Evolutionary conservation across 2,888 invertebrate genomes (phyloP).

Genomic region (Euphydryas editha): DNA sequence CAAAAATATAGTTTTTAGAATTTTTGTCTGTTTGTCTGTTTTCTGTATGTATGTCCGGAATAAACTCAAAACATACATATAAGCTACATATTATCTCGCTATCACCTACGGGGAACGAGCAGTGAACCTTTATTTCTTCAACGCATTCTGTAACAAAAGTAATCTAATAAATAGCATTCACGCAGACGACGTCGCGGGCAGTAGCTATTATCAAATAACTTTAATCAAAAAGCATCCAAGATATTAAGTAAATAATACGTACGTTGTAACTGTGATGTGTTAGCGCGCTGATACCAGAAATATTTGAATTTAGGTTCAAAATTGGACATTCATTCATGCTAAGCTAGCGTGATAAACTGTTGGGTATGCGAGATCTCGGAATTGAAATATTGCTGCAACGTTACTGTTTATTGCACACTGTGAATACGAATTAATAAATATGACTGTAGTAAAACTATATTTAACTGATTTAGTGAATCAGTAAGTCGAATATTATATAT

Average conservation of each 20-base stretch:
- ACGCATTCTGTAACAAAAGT: too few species aligned
- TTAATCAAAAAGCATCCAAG: not conserved
- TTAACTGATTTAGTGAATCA: constrained; percentile 5
- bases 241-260: not conserved
- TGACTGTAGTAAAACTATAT: not conserved
- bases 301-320: constrained; percentile 22
- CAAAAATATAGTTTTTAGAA: too few species aligned
- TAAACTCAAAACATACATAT: too few species aligned
- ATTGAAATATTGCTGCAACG: constrained; percentile 25
- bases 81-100: too few species aligned
- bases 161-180: too few species aligned
- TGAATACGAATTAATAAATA: constrained; percentile 2
- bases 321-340: constrained; percentile 29
- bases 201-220: not conserved
- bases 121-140: too few species aligned
- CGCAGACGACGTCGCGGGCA: too few species aligned
- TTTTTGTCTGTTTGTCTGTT: too few species aligned
- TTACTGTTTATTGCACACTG: constrained; percentile 19
- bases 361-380: constrained; percentile 16
- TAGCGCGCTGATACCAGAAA: constrained; percentile 6
- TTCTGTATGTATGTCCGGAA: too few species aligned
- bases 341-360: constrained; percentile 22
- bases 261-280: not conserved
- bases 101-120: too few species aligned
- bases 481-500: not conserved